Evolutionary conservation across 2,797 vertebrate genomes (phyloP), one percentile per base, ranked within the genome.

Genomic region (Periophthalmus magnuspinnatus): DNA sequence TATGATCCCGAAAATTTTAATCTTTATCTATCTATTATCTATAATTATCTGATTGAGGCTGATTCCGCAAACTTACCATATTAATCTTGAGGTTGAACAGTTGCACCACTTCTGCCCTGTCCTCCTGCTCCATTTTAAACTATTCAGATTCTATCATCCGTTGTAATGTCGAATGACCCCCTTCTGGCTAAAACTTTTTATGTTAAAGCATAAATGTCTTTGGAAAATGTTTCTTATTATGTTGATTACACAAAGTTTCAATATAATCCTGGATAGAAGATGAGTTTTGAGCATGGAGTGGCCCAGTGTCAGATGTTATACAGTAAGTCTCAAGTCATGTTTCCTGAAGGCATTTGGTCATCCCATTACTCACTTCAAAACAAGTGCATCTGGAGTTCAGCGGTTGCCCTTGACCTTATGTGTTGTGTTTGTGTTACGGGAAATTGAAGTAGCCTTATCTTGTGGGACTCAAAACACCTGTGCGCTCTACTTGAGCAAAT

Each of bases 391-490:
- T 78, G 77, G 10, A 11, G 24, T 48, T 14, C 67, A 52, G 69
- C 38, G 38, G 70, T 70, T 55, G 89, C 80, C 94, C 94, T 96
- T 95, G 93, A 92, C 78, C 74, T 65, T 56, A 34, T 75, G 72
- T 74, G 7, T 70, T 77, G 28, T 71, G 68, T 48, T 68, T 57
- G 83, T 84, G 80, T 81, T 72, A 47, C 22, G 65, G 62, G 72
- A 65, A 79, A 68, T 65, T 64, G 84, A 68, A 81, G 79, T 69
- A 69, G 76, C 71, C 81, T 92, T 89, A 91, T 89, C 91, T 22
- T 90, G 92, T 97, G 96, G 86, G 97, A 97, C 75, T 87, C 86
- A 54, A 45, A 59, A 79, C 97, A 98, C 91, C 96, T 98, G 97
- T 76, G 47, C 64, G 50, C 59, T 50, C 57, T 50, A 65, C 73